Conservation (phyloP, 2,113 vertebrate species). For the Columbina picui region DNA sequence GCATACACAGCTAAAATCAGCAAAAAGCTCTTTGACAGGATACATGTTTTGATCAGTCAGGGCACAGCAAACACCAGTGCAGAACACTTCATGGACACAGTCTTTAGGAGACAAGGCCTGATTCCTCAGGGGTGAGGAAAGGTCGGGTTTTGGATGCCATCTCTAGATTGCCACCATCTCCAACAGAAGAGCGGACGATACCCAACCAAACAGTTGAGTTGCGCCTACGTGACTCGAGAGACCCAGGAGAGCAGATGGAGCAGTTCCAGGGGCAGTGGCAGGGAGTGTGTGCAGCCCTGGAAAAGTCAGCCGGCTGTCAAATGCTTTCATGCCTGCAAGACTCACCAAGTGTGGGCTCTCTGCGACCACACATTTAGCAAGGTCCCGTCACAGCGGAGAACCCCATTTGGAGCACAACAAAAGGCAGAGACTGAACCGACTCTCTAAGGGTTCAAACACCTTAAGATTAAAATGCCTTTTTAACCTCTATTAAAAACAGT, state of each 20-base stretch:
- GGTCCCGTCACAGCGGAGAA: background rate
- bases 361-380: background rate
- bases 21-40: background rate
- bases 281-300: background rate
- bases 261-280: background rate
- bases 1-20: accelerated
- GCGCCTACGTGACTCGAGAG: background rate
- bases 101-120: background rate
- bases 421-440: background rate
- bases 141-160: background rate
- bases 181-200: background rate
- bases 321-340: background rate
- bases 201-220: background rate
- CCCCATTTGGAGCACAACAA: background rate
- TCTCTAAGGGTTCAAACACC: background rate
- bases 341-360: background rate
- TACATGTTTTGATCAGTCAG: background rate
- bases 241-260: background rate
- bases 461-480: background rate
- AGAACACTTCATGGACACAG: background rate
- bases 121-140: background rate
- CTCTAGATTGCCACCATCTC: background rate
- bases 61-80: background rate
- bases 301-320: background rate
- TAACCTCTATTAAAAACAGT: background rate